Conservation (phyloP, 2,797 vertebrate species). For the Steatocranus sp. region DNA sequence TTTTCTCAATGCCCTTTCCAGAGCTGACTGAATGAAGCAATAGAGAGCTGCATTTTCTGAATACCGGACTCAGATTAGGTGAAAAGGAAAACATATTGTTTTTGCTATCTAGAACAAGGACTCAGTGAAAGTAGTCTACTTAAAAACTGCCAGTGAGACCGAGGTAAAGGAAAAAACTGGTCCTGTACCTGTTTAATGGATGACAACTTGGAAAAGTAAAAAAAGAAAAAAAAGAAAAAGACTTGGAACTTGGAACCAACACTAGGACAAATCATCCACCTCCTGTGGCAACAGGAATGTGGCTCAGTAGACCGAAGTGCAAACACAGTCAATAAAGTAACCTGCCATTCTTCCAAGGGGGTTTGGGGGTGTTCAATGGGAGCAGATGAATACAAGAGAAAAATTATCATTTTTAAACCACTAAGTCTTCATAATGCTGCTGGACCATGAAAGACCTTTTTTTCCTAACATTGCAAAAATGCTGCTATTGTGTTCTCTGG, state of each 20-base stretch:
- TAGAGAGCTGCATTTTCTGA: background rate
- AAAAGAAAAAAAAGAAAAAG: background rate
- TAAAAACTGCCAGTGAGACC: background rate
- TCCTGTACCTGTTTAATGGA: conserved; percentile 32
- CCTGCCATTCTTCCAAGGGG: conserved; percentile 16
- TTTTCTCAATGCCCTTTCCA: background rate
- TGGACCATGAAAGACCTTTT: conserved; percentile 22
- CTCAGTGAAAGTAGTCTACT: background rate
- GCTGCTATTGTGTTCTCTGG: conserved; percentile 17
- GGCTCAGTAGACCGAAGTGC: conserved; percentile 19
- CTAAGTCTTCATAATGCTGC: background rate
- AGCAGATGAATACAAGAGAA: conserved; percentile 7
- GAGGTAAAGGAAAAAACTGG: background rate
- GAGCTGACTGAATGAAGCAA: background rate
- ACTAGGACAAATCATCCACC: conserved; percentile 40
- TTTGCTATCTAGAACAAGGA: conserved; percentile 18
- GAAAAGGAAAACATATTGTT: conserved; percentile 16
- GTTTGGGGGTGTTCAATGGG: background rate
- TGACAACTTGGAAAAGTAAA: conserved; percentile 32
- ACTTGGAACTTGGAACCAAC: conserved; percentile 10
- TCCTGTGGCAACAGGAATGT: conserved; percentile 37
- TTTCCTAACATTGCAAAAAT: conserved; percentile 1
- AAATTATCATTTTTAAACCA: conserved; percentile 9
- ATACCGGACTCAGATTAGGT: background rate
- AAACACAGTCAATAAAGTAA: conserved; percentile 48